Percentiles rank a stretch among this genome's conserved stretches.
These are phyloP conservation scores for Scytalopus superciliaris DNA, from an alignment of 2,113 vertebrate genomes.

Conservation along the genomic window DNA sequence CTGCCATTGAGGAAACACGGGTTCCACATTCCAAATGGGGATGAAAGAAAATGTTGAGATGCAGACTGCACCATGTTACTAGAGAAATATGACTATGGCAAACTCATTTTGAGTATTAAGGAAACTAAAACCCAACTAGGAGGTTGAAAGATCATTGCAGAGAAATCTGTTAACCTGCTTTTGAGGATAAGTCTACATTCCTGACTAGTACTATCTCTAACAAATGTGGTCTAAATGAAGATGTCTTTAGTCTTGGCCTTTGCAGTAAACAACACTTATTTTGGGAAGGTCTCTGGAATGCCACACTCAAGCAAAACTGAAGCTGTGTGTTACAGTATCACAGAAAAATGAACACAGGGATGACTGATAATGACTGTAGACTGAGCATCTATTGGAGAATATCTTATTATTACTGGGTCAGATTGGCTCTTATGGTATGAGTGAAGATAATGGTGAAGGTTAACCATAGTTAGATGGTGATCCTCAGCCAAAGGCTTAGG, in stretches of 20 bases:
- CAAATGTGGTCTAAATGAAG: not conserved
- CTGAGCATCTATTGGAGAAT: not conserved
- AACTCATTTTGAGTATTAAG: not conserved
- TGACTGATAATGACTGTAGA: not conserved
- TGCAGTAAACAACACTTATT: not conserved
- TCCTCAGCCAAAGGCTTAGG: too few relatives aligned
- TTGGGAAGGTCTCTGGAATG: not conserved
- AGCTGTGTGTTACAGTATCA: not conserved
- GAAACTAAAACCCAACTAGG: not conserved
- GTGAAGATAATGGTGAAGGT: not conserved
- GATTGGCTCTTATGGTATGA: not conserved
- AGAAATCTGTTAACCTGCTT: not conserved
- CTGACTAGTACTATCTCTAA: not conserved
- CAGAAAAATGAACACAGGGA: not conserved
- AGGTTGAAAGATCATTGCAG: not conserved
- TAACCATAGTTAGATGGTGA: not conserved
- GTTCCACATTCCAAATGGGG: not conserved
- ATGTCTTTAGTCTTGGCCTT: accelerated
- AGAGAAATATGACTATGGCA: not conserved
- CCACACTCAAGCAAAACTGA: not conserved
- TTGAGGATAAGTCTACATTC: not conserved
- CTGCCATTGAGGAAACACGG: not conserved
- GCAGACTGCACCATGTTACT: not conserved
- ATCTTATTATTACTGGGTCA: not conserved
- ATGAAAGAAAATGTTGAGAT: not conserved